Evolutionary conservation across 2,888 invertebrate species (phyloP).

Genomic region (Lomographa bimaculata): DNA sequence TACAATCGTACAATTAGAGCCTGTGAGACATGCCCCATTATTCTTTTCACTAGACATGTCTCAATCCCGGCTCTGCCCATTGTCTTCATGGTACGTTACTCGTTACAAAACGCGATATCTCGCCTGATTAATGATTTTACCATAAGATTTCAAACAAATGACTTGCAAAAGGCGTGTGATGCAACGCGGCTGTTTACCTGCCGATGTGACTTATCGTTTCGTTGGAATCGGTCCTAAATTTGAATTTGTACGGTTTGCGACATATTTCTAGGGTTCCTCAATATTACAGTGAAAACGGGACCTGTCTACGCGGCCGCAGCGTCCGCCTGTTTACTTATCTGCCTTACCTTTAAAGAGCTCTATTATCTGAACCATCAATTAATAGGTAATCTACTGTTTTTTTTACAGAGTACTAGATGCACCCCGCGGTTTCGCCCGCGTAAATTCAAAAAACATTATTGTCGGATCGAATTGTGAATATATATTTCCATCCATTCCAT

Average conservation of each 20-base stretch:
- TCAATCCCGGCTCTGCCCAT: conserved; percentile 50
- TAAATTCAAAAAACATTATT: too few relatives aligned
- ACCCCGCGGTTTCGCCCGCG: too few relatives aligned
- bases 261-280: too few relatives aligned
- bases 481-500: too few relatives aligned
- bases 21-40: conserved; percentile 50
- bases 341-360: too few relatives aligned
- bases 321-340: too few relatives aligned
- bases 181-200: conserved; percentile 29
- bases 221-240: conserved; percentile 11
- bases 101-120: conserved; percentile 62
- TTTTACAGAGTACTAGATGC: too few relatives aligned
- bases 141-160: conserved; percentile 67
- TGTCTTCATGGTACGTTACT: conserved; percentile 68
- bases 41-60: conserved; percentile 46
- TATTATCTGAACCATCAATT: too few relatives aligned
- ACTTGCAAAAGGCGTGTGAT: conserved; percentile 45
- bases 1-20: conserved; percentile 45
- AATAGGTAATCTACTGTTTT: too few relatives aligned
- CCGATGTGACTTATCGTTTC: conserved; percentile 19
- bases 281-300: too few relatives aligned
- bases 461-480: too few relatives aligned
- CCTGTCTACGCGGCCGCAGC: too few relatives aligned
- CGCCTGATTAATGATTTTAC: conserved; percentile 76
- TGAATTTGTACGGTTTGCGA: conserved; percentile 10